phyloP scores from a whole-genome alignment of 92 coral and sea anemone species.

The Paragorgia papillata region DNA sequence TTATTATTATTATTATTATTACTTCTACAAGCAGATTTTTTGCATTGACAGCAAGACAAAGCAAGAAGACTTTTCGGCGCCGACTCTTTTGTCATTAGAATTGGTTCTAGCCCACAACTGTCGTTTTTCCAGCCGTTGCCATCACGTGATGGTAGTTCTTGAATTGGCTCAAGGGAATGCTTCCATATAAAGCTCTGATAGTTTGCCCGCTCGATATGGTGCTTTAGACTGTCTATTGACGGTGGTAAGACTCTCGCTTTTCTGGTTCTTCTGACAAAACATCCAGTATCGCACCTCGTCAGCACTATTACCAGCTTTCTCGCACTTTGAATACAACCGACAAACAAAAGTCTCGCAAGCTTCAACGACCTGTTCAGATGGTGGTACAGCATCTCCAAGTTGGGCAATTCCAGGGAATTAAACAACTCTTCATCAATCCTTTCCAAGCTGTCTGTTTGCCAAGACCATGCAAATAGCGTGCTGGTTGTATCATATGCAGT shows the following conservation, averaged over 20 bases:
- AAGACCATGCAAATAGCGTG: conserved; percentile 33
- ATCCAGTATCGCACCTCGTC: conserved; percentile 57
- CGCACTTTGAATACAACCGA: conserved; percentile 32
- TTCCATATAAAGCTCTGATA: conserved; percentile 63
- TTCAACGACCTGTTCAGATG: background rate
- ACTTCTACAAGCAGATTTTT: conserved; percentile 49
- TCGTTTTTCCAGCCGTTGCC: conserved; percentile 47
- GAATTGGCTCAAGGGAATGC: conserved; percentile 24
- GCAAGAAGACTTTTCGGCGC: conserved; percentile 56
- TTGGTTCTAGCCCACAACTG: conserved; percentile 27
- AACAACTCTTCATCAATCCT: conserved; percentile 34
- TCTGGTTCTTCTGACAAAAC: conserved; percentile 62
- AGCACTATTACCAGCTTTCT: conserved; percentile 56
- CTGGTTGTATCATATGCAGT: conserved; percentile 64
- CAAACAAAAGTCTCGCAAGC: conserved; percentile 60
- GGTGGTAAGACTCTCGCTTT: conserved; percentile 64
- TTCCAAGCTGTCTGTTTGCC: conserved; percentile 66
- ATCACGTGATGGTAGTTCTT: conserved; percentile 48
- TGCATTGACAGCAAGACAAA: conserved; percentile 39
- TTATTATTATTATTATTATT: too few species aligned
- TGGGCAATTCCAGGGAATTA: conserved; percentile 30
- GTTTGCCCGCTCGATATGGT: conserved; percentile 58
- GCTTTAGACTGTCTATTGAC: conserved; percentile 50
- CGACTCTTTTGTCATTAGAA: conserved; percentile 64
- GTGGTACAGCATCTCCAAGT: conserved; percentile 30